Base-by-base conservation (phyloP, 2,113 vertebrate species). In the Microtus montanus region DNA sequence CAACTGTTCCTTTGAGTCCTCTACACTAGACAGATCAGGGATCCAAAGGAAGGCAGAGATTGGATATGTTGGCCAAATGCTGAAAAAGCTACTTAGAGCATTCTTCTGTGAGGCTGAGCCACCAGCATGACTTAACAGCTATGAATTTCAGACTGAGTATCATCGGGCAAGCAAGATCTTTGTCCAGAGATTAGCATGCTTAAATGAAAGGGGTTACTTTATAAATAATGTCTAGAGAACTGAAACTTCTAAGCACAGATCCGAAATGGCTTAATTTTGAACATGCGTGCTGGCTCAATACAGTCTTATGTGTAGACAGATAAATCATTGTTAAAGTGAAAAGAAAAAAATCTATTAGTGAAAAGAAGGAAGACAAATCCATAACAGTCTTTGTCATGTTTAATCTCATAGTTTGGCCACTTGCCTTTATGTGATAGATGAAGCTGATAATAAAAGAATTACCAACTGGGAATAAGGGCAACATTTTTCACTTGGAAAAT, bases 401-500 rank as follows among this genome's bases (percentile, higher is more conserved):
- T 41, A 82, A 6, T 47, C 77, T 88, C 89, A 89, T 30, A 92
- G 63, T 73, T 89, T 95, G 89, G 73, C 38, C 77, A 64, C 73
- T 93, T 91, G 75, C 38, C 85, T 87, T 85, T 58, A 73, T 71
- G 24, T 95, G 84, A 95, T 94, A 85, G 92, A 94, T 63, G 52
- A 94, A 83, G 77, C 64, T 85, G 61, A 90, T 90, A 90, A 95
- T 63, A 41, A 58, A 79, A 95, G 85, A 94, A 94, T 85, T 94
- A 83, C 54, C 38, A 92, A 28, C 79, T 66, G 78, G 80, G 88
- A 41, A 70, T 4, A 96, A 94, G 38, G 52, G 58, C 26, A 95
- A 92, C 84, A 95, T 89, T 91, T 77, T 82, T 94, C 90, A 94
- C 84, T 95, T 88, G 52, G 54, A 96, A 96, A 95, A 96, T 78